Conservation (phyloP, 2,797 vertebrate genomes). For the Carapus acus region DNA sequence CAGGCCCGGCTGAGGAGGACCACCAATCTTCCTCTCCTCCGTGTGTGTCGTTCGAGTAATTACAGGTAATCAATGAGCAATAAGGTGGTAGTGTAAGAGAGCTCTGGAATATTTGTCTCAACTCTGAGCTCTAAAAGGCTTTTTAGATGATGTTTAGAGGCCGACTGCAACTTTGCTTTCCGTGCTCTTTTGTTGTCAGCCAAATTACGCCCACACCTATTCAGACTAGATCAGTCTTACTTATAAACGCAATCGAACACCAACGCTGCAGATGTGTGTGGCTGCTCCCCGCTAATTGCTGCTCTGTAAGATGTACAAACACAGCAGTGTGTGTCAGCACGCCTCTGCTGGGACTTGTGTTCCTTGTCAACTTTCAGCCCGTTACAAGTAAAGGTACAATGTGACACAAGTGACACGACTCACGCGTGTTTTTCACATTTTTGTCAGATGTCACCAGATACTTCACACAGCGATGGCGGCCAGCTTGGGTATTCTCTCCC, state of each 20-base stretch:
- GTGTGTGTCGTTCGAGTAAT: no score
- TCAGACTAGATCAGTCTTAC: conserved; percentile 14
- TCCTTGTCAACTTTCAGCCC: conserved; percentile 23
- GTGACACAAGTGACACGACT: conserved; percentile 2
- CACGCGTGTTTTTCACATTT: conserved; percentile 5
- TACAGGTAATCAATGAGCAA: no score
- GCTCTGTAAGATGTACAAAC: conserved; percentile 27
- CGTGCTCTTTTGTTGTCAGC: conserved; percentile 9
- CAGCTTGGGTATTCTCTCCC: no score
- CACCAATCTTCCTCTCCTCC: no score
- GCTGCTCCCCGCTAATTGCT: conserved; percentile 39
- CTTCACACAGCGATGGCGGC: no score
- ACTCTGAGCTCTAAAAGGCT: no score
- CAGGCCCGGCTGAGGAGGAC: no score
- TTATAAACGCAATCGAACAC: conserved; percentile 7
- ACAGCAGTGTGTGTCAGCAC: conserved; percentile 13
- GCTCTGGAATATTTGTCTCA: no score
- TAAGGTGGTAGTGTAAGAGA: no score
- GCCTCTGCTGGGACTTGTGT: conserved; percentile 6
- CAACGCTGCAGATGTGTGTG: conserved; percentile 4
- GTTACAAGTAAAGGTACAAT: conserved; percentile 15
- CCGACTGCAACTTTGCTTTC: no score
- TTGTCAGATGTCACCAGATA: no score
- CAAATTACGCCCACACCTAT: conserved; percentile 29
- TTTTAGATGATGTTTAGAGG: no score